These are phyloP conservation scores for Mesodorylaimus sp. DNA, from an alignment of 2,888 invertebrate genomes.

Conservation along the genomic window DNA sequence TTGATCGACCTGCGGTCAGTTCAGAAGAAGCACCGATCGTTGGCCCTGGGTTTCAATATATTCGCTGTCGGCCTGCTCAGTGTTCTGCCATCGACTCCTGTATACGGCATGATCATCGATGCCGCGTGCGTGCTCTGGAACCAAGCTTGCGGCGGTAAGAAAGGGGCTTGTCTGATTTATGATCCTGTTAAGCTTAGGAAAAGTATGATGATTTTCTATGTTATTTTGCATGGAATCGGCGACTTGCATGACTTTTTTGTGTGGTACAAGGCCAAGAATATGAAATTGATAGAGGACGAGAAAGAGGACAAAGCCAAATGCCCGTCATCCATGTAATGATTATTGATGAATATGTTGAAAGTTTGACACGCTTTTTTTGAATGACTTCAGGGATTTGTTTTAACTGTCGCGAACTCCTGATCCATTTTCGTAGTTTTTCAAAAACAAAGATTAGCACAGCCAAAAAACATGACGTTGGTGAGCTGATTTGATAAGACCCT, in stretches of 20 bases:
- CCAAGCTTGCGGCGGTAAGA: constrained; percentile 22
- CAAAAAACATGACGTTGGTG: no score
- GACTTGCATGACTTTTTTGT: constrained; percentile 25
- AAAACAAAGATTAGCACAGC: no score
- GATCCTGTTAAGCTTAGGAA: constrained; percentile 26
- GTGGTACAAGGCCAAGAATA: constrained; percentile 22
- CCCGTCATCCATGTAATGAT: no score
- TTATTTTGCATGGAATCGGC: constrained; percentile 21
- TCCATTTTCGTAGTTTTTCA: no score
- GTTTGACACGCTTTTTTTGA: no score
- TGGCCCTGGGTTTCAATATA: constrained; percentile 9
- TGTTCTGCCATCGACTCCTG: constrained; percentile 30
- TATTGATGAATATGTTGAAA: no score
- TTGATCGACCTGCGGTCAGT: constrained; percentile 3
- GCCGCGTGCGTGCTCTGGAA: constrained; percentile 32
- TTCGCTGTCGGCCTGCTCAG: constrained; percentile 24
- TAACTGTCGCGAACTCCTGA: no score
- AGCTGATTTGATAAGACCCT: no score
- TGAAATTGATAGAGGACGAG: constrained; percentile 23
- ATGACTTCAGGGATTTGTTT: no score
- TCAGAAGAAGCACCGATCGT: constrained; percentile 5
- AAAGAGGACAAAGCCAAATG: constrained; percentile 10
- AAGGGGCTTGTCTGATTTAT: constrained; percentile 32
- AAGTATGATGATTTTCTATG: constrained; percentile 24
- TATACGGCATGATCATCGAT: constrained; percentile 33